Evolutionary conservation across 1,140 invertebrate genomes (phyloP).

Genomic region (Holcopasites calliopsidis): DNA sequence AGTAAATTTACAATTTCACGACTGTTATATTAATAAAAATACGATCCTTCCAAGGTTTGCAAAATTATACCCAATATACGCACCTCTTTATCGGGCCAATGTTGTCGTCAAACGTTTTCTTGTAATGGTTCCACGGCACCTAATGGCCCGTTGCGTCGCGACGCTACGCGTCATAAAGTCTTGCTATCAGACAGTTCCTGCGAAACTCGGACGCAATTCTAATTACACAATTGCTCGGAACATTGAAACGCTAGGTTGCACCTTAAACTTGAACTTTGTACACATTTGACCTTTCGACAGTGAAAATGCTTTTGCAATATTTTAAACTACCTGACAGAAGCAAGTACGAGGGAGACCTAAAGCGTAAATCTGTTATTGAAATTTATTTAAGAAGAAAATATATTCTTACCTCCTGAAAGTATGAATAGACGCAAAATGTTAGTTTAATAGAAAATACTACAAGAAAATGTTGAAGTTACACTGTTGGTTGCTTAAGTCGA

Average conservation of each 20-base stretch:
- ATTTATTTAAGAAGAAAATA: background rate
- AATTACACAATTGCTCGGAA: conserved; percentile 30
- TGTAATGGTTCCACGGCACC: conserved; percentile 34
- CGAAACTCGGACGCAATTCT: conserved; percentile 46
- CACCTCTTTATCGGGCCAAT: background rate
- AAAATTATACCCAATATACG: background rate
- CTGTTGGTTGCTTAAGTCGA: too few relatives aligned
- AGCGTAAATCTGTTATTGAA: background rate
- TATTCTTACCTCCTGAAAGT: background rate
- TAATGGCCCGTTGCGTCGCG: conserved; percentile 66
- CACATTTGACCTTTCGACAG: background rate
- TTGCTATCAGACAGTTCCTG: conserved; percentile 60
- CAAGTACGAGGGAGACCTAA: too few relatives aligned
- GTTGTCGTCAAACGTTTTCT: conserved; percentile 9
- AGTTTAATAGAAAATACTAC: background rate
- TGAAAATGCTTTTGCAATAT: background rate
- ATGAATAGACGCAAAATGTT: background rate
- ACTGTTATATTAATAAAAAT: too few relatives aligned
- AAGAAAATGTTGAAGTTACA: too few relatives aligned
- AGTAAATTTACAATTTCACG: too few relatives aligned
- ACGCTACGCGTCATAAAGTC: conserved; percentile 70
- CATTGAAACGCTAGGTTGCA: background rate
- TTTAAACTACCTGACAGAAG: too few relatives aligned
- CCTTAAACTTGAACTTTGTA: conserved; percentile 21
- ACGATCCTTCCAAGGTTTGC: too few relatives aligned